Percentiles rank a stretch among this genome's conserved stretches.
phyloP scores from a whole-genome alignment of 2,888 invertebrate genomes.

The Aporophyla nigra region DNA sequence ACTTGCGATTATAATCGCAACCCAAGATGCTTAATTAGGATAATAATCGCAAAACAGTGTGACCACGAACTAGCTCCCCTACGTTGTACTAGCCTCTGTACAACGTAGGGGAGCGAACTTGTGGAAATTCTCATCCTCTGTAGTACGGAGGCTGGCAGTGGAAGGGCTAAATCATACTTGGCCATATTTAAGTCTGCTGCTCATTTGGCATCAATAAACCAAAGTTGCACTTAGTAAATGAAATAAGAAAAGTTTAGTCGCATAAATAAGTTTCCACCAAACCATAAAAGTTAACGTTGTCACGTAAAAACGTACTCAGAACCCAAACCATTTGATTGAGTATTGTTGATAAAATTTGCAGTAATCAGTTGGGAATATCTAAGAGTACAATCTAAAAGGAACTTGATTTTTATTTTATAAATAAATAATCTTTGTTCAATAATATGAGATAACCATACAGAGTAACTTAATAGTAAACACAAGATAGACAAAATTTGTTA shows the following conservation, averaged over 20 bases:
- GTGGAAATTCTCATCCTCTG: no score
- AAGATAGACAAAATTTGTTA: no score
- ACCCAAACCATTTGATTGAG: constrained; percentile 20
- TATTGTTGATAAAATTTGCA: constrained; percentile 28
- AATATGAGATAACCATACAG: no score
- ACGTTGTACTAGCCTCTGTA: no score
- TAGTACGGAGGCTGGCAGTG: no score
- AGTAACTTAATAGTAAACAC: no score
- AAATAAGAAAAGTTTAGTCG: constrained; percentile 1
- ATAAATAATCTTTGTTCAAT: neutral
- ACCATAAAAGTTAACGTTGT: constrained; percentile 2
- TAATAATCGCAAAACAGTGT: no score
- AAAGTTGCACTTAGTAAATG: no score
- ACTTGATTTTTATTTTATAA: neutral
- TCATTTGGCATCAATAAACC: neutral
- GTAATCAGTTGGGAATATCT: constrained; percentile 10
- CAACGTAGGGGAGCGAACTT: no score
- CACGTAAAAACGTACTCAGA: constrained; percentile 28
- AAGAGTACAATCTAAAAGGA: neutral
- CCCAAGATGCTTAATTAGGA: no score
- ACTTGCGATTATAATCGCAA: no score
- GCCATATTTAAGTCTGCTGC: neutral
- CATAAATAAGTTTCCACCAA: constrained; percentile 17
- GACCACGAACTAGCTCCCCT: no score
- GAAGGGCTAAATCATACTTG: neutral